phyloP scores from a whole-genome alignment of 2,888 invertebrate genomes.

The Drosophila lutescens region DNA sequence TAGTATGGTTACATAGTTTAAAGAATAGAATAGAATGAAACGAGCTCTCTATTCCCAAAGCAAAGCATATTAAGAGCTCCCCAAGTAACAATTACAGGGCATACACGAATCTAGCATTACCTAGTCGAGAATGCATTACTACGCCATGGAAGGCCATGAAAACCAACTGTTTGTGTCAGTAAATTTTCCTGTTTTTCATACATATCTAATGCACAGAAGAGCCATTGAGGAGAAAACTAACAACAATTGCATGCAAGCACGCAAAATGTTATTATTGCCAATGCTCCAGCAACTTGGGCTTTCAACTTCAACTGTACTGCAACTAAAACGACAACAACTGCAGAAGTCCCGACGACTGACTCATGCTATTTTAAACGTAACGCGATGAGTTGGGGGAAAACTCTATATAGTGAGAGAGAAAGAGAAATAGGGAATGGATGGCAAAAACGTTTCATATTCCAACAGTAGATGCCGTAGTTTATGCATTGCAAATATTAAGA shows the following conservation, averaged over 20 bases:
- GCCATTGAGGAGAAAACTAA: slow-evolving; percentile 47
- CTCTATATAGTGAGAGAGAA: not conserved
- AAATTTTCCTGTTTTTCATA: slow-evolving; percentile 61
- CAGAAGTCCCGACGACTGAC: slow-evolving; percentile 46
- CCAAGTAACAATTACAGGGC: slow-evolving; percentile 27
- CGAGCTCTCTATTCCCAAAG: not conserved
- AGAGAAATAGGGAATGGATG: slow-evolving; percentile 22
- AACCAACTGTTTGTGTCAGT: slow-evolving; percentile 60
- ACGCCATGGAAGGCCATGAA: slow-evolving; percentile 23
- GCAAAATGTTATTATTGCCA: slow-evolving; percentile 70
- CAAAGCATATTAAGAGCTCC: slow-evolving; percentile 9
- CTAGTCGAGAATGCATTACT: slow-evolving; percentile 4
- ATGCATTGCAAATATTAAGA: slow-evolving; percentile 1
- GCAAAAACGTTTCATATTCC: slow-evolving; percentile 2
- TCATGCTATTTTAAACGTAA: slow-evolving; percentile 55
- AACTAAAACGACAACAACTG: slow-evolving; percentile 31
- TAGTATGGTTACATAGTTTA: not conserved
- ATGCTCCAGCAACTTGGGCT: slow-evolving; percentile 30
- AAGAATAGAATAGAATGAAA: not conserved
- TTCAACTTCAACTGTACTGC: slow-evolving; percentile 25
- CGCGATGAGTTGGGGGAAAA: slow-evolving; percentile 29
- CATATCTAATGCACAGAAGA: slow-evolving; percentile 66
- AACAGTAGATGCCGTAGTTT: not conserved
- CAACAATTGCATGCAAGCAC: slow-evolving; percentile 75
- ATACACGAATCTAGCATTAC: slow-evolving; percentile 22